These are phyloP conservation scores for Calidris pugnax DNA, from an alignment of 2,113 vertebrate species.

Conservation along the genomic window DNA sequence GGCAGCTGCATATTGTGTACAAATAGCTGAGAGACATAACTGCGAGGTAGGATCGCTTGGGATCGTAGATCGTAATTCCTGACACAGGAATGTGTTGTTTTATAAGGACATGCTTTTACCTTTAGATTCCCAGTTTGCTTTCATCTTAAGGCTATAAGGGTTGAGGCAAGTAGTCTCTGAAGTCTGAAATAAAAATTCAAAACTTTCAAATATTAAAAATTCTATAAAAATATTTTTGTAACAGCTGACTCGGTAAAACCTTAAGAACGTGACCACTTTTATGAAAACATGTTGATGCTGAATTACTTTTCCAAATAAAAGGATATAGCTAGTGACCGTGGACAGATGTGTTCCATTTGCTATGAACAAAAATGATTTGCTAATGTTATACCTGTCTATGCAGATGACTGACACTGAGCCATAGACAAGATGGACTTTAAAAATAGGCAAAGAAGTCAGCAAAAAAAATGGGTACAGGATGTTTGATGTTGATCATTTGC, in stretches of 20 bases:
- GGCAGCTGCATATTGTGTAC: neutral
- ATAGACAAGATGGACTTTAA: neutral
- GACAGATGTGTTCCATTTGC: neutral
- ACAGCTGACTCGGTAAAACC: neutral
- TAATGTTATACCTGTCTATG: neutral
- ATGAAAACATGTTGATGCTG: neutral
- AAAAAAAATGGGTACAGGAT: neutral
- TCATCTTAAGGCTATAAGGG: neutral
- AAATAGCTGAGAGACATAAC: constrained; percentile 4
- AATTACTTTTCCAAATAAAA: neutral
- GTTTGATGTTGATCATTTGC: rapidly evolving
- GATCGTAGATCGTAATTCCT: neutral
- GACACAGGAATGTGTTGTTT: neutral
- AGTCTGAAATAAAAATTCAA: neutral
- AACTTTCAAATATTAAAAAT: neutral
- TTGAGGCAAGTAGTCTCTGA: neutral
- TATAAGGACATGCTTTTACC: neutral
- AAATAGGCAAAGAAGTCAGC: neutral
- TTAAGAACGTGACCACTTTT: neutral
- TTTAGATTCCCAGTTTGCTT: neutral
- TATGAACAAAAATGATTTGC: neutral
- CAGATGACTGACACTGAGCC: neutral
- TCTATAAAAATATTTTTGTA: neutral
- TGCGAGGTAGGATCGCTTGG: neutral
- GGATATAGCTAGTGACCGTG: neutral